These are phyloP conservation scores for Orthochromis indermauri DNA, from an alignment of 2,113 vertebrate genomes.

Conservation along the genomic window DNA sequence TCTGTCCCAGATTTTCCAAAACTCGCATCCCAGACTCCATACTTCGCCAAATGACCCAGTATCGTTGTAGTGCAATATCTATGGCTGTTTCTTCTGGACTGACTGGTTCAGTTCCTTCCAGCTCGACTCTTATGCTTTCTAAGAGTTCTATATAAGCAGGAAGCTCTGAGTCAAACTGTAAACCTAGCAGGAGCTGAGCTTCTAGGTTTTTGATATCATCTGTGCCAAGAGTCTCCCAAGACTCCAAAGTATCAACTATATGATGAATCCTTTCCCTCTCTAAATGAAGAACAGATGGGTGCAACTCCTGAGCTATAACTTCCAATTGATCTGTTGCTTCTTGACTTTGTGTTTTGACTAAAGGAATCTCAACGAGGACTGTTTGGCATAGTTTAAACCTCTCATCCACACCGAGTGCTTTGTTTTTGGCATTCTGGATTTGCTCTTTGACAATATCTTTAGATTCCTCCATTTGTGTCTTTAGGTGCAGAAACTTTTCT, in stretches of 20 bases:
- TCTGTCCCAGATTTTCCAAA: constrained; percentile 53
- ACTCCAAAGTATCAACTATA: constrained; percentile 53
- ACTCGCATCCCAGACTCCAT: constrained; percentile 66
- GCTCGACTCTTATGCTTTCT: constrained; percentile 53
- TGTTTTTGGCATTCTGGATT: constrained; percentile 43
- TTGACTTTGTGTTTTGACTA: constrained; percentile 66
- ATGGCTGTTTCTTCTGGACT: constrained; percentile 65
- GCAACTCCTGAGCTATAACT: constrained; percentile 61
- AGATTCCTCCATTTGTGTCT: constrained; percentile 64
- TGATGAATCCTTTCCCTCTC: constrained; percentile 68
- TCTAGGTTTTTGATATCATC: constrained; percentile 62
- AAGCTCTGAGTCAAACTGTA: constrained; percentile 49
- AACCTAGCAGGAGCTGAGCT: constrained; percentile 27
- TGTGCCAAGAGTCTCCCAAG: constrained; percentile 62
- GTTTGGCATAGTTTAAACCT: constrained; percentile 62
- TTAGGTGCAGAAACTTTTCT: constrained; percentile 61
- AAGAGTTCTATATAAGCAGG: constrained; percentile 61
- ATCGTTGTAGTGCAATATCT: constrained; percentile 63
- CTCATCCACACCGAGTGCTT: constrained; percentile 23
- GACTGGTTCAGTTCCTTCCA: constrained; percentile 64
- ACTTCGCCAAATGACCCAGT: constrained; percentile 71
- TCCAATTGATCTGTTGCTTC: constrained; percentile 71
- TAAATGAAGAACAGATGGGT: constrained; percentile 58
- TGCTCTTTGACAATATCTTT: constrained; percentile 61
- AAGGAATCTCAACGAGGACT: constrained; percentile 69